Percentiles rank a stretch among this genome's conserved stretches.
These are phyloP conservation scores for Sarcophaga variegata DNA, from an alignment of 2,888 invertebrate species.

Conservation along the genomic window DNA sequence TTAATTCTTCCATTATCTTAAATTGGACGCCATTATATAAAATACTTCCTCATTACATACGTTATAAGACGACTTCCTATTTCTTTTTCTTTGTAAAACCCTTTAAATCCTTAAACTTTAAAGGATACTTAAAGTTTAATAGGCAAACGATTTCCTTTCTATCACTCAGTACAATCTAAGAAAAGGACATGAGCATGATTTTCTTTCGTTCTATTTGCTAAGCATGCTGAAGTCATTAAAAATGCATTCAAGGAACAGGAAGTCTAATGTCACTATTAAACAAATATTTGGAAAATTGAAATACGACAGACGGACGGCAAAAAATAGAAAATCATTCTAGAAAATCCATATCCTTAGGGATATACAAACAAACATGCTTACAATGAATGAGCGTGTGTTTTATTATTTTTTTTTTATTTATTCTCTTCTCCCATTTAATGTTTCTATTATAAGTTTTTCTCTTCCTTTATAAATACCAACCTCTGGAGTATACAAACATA, in stretches of 20 bases:
- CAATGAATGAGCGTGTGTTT: slow-evolving; percentile 7
- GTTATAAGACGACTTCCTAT: not conserved
- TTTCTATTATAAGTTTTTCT: slow-evolving; percentile 34
- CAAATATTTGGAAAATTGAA: slow-evolving; percentile 62
- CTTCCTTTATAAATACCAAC: slow-evolving; percentile 19
- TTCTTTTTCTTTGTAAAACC: not conserved
- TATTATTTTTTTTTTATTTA: not conserved
- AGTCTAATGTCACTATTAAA: slow-evolving; percentile 69
- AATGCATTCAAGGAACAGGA: slow-evolving; percentile 70
- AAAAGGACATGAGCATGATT: not conserved
- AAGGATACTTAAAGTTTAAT: slow-evolving; percentile 41
- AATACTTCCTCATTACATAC: not conserved
- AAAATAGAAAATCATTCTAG: slow-evolving; percentile 38
- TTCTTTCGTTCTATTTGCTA: slow-evolving; percentile 12
- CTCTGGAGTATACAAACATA: slow-evolving; percentile 9
- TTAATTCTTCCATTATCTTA: too few relatives aligned
- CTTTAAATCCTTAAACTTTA: slow-evolving; percentile 34
- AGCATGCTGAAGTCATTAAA: slow-evolving; percentile 49
- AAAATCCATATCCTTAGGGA: slow-evolving; percentile 59
- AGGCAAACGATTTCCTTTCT: slow-evolving; percentile 34
- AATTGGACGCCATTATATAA: not conserved
- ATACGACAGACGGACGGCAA: slow-evolving; percentile 20
- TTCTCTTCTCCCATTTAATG: not conserved
- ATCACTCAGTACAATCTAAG: slow-evolving; percentile 18
- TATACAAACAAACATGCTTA: not conserved